Evolutionary conservation across 2,113 vertebrate species (phyloP).

Genomic region (Sander lucioperca): DNA sequence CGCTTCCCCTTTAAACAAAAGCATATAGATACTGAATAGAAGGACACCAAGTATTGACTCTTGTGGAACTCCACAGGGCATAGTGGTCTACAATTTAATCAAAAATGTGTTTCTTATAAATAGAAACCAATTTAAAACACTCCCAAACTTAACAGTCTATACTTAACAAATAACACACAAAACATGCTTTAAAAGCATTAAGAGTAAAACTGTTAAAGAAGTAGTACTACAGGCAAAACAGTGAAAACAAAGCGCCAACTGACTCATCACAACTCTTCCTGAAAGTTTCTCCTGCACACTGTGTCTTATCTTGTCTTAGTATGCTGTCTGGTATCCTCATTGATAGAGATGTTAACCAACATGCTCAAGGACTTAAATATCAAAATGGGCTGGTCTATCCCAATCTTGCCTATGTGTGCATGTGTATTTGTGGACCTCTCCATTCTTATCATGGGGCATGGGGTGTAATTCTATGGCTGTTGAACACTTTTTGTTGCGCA

Average conservation of each 20-base stretch:
- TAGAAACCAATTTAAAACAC: not conserved
- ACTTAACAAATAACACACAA: not conserved
- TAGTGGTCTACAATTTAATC: not conserved
- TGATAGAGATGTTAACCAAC: slow-evolving; percentile 73
- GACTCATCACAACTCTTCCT: slow-evolving; percentile 30
- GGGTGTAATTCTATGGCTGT: not conserved
- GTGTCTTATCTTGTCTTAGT: slow-evolving; percentile 65
- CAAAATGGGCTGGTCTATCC: not conserved
- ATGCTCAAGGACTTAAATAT: slow-evolving; percentile 42
- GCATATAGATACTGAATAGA: not conserved
- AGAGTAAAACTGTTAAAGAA: not conserved
- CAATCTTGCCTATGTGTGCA: not conserved
- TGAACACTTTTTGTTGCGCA: slow-evolving; percentile 19
- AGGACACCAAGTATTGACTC: not conserved
- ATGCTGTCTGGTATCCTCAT: slow-evolving; percentile 75
- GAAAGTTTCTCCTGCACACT: slow-evolving; percentile 87
- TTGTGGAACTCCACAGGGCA: slow-evolving; percentile 6
- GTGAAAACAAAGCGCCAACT: not conserved
- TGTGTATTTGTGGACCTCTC: not conserved
- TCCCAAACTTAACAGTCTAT: not conserved
- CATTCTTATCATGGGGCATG: not conserved
- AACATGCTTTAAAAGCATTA: not conserved
- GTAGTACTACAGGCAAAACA: not conserved
- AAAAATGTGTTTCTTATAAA: not conserved
- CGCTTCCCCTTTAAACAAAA: not conserved